A percentile compares a stretch with the other conserved stretches of the same genome.
Conservation (phyloP, 2,113 vertebrate genomes). For the Oncorhynchus clarkii region DNA sequence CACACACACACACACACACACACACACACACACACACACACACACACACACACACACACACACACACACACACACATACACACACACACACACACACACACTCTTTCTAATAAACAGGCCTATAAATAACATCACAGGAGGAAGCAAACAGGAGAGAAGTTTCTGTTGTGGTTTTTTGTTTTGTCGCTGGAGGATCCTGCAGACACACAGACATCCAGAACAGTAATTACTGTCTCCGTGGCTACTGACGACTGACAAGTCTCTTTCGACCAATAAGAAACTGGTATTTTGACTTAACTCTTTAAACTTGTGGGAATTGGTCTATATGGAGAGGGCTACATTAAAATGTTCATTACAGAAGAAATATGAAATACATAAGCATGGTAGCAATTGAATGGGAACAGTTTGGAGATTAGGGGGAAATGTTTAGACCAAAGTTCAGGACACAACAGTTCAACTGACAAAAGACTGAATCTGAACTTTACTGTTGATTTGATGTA, state of each 20-base stretch:
- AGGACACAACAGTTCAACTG: too few relatives aligned
- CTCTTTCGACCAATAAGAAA: slow-evolving; percentile 31
- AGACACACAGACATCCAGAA: slow-evolving; percentile 76
- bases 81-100: slow-evolving; percentile 8
- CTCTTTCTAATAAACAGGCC: slow-evolving; percentile 72
- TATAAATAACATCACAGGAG: slow-evolving; percentile 77
- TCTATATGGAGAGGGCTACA: too few relatives aligned
- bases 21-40: neutral
- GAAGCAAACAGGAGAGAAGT: slow-evolving; percentile 57
- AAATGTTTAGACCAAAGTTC: too few relatives aligned
- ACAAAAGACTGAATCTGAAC: too few relatives aligned
- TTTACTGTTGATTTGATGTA: too few relatives aligned
- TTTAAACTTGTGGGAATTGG: too few relatives aligned
- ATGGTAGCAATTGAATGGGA: too few relatives aligned
- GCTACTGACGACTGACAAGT: slow-evolving; percentile 50
- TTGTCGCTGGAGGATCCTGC: slow-evolving; percentile 77
- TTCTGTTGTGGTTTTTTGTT: slow-evolving; percentile 79
- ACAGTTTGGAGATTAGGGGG: too few relatives aligned
- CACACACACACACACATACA: slow-evolving; percentile 1
- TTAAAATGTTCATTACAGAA: too few relatives aligned
- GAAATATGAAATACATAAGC: too few relatives aligned
- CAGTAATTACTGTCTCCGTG: slow-evolving; percentile 68
- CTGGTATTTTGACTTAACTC: slow-evolving; percentile 4
- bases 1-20: slow-evolving; percentile 1
- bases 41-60: slow-evolving; percentile 1